These are phyloP conservation scores for Heliconius ismenius DNA, from an alignment of 2,888 invertebrate genomes.

Conservation along the genomic window DNA sequence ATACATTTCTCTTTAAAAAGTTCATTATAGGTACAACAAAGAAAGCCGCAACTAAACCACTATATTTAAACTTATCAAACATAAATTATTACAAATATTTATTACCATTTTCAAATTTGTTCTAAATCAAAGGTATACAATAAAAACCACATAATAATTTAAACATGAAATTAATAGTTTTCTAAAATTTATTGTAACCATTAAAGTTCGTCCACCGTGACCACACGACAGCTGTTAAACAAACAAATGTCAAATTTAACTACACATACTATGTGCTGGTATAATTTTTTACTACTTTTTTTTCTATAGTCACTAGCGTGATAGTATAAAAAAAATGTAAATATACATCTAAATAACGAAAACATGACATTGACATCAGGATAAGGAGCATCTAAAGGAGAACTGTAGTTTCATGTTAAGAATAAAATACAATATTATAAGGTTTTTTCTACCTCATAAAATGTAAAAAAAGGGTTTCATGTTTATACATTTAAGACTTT, in stretches of 20 bases:
- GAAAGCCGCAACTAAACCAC: background rate
- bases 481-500: too few relatives aligned
- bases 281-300: too few relatives aligned
- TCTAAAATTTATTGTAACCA: constrained; percentile 37
- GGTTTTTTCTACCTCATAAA: background rate
- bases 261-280: constrained; percentile 18
- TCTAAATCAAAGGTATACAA: constrained; percentile 23
- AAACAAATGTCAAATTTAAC: constrained; percentile 43
- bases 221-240: constrained; percentile 41
- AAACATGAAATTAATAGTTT: constrained; percentile 32
- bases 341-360: too few relatives aligned
- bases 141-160: constrained; percentile 31
- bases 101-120: constrained; percentile 4
- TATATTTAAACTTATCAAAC: background rate
- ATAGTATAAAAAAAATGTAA: background rate
- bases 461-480: too few relatives aligned
- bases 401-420: background rate
- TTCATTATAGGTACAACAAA: background rate
- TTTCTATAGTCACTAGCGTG: background rate
- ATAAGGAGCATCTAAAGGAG: too few relatives aligned
- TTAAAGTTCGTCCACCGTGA: constrained; percentile 36
- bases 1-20: background rate
- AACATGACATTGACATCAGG: too few relatives aligned
- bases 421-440: background rate
- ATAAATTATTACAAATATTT: constrained; percentile 12